These are phyloP conservation scores for Drosophila pseudotakahashii DNA, from an alignment of 2,888 invertebrate genomes.

Conservation along the genomic window DNA sequence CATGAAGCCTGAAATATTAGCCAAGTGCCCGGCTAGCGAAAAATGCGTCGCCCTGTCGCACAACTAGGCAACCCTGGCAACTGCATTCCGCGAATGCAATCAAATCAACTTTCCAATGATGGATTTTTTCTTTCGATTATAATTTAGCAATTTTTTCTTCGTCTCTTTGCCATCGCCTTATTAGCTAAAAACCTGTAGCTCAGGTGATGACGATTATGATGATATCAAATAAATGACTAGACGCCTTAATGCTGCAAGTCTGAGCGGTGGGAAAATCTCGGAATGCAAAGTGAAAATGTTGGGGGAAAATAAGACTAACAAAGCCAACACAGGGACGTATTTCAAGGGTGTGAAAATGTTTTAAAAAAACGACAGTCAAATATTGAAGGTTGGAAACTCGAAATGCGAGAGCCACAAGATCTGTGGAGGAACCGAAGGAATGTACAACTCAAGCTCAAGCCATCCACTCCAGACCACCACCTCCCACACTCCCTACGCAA, in stretches of 20 bases:
- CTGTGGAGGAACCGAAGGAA: background rate
- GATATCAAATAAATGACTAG: constrained; percentile 51
- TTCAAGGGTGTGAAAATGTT: constrained; percentile 4
- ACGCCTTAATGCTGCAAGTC: constrained; percentile 52
- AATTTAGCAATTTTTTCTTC: constrained; percentile 45
- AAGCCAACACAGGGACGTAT: constrained; percentile 10
- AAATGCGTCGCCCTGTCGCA: constrained; percentile 72
- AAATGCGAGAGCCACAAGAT: background rate
- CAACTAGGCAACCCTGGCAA: constrained; percentile 68
- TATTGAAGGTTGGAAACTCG: background rate
- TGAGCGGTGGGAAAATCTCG: constrained; percentile 10
- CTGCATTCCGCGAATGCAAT: constrained; percentile 76
- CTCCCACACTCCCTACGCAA: too few relatives aligned
- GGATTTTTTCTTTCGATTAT: constrained; percentile 55
- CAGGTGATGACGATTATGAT: constrained; percentile 26
- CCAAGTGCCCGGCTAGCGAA: constrained; percentile 37
- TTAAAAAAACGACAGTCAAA: background rate
- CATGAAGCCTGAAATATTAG: constrained; percentile 56
- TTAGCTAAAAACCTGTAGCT: constrained; percentile 68
- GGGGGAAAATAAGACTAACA: constrained; percentile 16
- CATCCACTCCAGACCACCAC: background rate
- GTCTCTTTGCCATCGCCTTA: constrained; percentile 64
- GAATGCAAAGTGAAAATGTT: constrained; percentile 68
- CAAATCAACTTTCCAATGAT: constrained; percentile 82
- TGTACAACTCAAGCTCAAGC: background rate